Base-by-base conservation (phyloP, 2,888 invertebrate species). In the Anagyrus pseudococci region DNA sequence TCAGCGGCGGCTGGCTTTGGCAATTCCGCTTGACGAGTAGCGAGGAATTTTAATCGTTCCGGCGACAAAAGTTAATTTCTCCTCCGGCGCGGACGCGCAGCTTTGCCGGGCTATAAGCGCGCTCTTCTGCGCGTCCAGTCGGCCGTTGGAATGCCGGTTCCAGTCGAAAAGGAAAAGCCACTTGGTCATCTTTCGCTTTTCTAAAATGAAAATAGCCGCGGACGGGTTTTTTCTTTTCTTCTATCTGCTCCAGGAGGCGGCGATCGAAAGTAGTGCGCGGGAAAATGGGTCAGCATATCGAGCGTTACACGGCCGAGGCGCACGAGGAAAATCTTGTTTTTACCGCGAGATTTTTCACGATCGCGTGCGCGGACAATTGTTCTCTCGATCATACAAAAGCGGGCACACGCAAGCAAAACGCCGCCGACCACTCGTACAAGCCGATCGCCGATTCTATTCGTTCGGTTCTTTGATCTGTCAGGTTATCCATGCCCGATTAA, bases 121-220 rank as follows among this genome's bases (percentile, higher is more conserved):
- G 10, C 22, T 2, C 50, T 13, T 29, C 29, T 37, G 19, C 48
- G 20, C 20, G 6, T 26, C 46, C 37, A 17, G 15, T 43, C 6
- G 29, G 10, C 10, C 29, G 29, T 29, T 10, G 40, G 57, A 61
- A 60, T 60, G 58, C 10, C 48, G 58, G 59, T 56, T 47, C 52
- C 48, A 41, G 41, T 26, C 54, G 58, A 54, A 54, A 58, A 23
- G 19, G 59, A 56, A 52, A 59, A 43, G 6, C 13, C 13, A 15
- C 33, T 40, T 29, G 7, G 15, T 17, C 37, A 3, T 17, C 33
- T 49, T 19, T 33, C 25, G 22, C 22, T 61, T 54, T 61, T 57
- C 58, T 54, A 57, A 64, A 64, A 57, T 26, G 55, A 53, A 53
- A 58, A 60, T 23, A 47, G 41, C 17, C 48, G 40, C n/a, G n/a